Base-by-base conservation (phyloP, 2,113 vertebrate species). In the Aptenodytes patagonicus region DNA sequence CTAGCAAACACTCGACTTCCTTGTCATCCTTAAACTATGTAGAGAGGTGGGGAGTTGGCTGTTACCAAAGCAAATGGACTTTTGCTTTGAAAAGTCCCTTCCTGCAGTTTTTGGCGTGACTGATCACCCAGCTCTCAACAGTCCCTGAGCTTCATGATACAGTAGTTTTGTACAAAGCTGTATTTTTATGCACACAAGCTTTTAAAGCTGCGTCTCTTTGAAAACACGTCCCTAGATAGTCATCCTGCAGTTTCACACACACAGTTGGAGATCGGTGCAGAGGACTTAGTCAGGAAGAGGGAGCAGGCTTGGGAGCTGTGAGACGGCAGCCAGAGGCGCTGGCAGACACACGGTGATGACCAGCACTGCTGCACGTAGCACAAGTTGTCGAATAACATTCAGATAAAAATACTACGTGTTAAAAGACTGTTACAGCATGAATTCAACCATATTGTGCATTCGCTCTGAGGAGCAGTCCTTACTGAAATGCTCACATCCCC, bases 41-140 rank as follows among this genome's bases (percentile, higher is more conserved):
- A 18, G 93, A 80, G 91, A 90, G 87, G 78, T 76, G 49, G 66
- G 58, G 91, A 95, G 62, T 36, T 91, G 68, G 57, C 65, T 92
- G 95, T 92, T n/a, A 82, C 52, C 18, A n/a, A 71, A 79, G 61
- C 70, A 61, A 91, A 84, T 34, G 84, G 73, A 42, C 44, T 91
- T 92, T 26, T 92, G 91, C 89, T 89, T 81, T 77, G 73, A 76
- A 64, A 90, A 96, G 70, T 52, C 64, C 60, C 47, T 93, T 93
- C 54, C 81, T 93, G 83, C 77, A 76, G 76, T 64, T 92, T 76
- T 83, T 93, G 93, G 71, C 73, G 5, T 38, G 85, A 16, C 60
- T 60, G 32, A 58, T 42, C 69, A 3, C 34, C 38, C 83, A 71
- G 65, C 72, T 79, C 89, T 71, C 84, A 49, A 10, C 83, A 72